A percentile compares a stretch with the other conserved stretches of the same genome.
phyloP scores from a whole-genome alignment of 1,140 invertebrate species.

The Homalodisca vitripennis region DNA sequence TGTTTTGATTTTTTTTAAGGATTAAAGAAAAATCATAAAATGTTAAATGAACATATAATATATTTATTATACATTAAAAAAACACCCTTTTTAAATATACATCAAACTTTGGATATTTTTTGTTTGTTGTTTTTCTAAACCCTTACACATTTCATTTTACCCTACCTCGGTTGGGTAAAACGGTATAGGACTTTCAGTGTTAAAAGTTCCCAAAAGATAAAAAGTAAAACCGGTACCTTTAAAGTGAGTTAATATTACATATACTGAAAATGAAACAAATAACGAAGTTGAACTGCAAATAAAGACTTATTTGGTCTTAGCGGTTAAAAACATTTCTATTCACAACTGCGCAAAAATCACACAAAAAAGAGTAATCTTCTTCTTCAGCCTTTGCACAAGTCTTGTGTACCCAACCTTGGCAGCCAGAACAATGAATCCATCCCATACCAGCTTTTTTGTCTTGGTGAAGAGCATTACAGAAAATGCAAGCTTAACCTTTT shows the following conservation, averaged over 20 bases:
- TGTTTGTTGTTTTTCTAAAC: not conserved
- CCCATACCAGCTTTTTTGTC: not conserved
- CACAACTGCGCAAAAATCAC: constrained; percentile 38
- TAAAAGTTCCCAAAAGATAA: not conserved
- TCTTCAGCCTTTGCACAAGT: constrained; percentile 17
- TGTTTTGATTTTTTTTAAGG: not conserved
- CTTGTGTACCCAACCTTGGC: constrained; percentile 23
- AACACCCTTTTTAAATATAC: constrained; percentile 4
- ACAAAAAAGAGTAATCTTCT: constrained; percentile 20
- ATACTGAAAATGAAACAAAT: not conserved
- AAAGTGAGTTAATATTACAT: not conserved
- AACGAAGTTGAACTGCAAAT: constrained; percentile 2
- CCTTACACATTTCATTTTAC: constrained; percentile 11
- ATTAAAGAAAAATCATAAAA: constrained; percentile 7
- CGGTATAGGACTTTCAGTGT: constrained; percentile 1
- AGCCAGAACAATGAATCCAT: not conserved
- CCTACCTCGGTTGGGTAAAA: not conserved
- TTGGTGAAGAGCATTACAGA: constrained; percentile 1
- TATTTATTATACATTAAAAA: constrained; percentile 5
- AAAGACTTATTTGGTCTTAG: not conserved
- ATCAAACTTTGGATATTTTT: not conserved
- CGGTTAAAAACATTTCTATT: not conserved
- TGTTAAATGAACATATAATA: constrained; percentile 5
- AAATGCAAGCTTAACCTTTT: constrained; percentile 20
- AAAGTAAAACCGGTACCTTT: constrained; percentile 8